Evolutionary conservation across 64 coral and sea anemone species (phyloP).

Genomic region (Montipora sp.): DNA sequence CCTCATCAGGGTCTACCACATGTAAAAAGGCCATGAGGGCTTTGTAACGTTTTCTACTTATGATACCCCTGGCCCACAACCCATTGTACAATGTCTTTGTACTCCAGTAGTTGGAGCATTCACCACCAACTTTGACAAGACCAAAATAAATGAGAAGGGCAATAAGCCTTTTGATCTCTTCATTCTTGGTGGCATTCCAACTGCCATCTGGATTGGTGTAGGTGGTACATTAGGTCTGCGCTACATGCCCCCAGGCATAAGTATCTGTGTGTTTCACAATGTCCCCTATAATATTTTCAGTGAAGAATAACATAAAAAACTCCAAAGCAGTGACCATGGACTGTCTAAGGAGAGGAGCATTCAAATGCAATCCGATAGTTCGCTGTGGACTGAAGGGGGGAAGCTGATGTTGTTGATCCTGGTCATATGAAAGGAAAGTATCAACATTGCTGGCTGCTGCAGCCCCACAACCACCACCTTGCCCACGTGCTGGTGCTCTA

Average conservation of each 20-base stretch:
- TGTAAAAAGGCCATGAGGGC: neutral
- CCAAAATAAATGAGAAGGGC: neutral
- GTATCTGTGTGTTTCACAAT: neutral
- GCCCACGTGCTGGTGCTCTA: no score
- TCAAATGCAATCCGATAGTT: no score
- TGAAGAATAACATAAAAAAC: no score
- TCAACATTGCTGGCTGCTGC: no score
- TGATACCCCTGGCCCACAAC: neutral
- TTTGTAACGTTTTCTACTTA: neutral
- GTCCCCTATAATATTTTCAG: neutral
- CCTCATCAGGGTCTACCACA: neutral
- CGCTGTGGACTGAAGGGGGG: no score
- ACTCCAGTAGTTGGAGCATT: neutral
- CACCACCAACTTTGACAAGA: neutral
- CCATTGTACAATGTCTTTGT: neutral
- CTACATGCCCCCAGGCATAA: neutral
- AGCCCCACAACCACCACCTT: no score
- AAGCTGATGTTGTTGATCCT: no score
- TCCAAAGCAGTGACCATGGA: neutral
- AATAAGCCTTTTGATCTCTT: neutral
- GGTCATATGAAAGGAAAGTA: no score
- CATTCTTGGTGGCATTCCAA: neutral
- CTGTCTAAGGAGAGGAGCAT: neutral
- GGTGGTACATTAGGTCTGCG: neutral
- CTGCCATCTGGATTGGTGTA: neutral